These are phyloP conservation scores for Pelodiscus sinensis DNA, from an alignment of 2,113 vertebrate genomes.

Conservation along the genomic window DNA sequence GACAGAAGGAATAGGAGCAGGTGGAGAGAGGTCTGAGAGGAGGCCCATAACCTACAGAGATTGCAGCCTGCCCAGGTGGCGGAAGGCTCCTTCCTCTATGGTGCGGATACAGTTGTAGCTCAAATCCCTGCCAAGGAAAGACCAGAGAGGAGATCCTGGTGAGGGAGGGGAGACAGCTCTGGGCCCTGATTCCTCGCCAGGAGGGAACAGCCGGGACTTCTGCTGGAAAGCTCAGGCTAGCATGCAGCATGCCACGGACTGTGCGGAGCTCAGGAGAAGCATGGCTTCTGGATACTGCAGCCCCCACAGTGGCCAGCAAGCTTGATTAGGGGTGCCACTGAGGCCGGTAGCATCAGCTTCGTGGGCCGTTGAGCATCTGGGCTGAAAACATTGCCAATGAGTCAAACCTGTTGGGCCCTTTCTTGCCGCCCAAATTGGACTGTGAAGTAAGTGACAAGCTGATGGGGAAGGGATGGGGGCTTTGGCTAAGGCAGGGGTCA, in stretches of 20 bases:
- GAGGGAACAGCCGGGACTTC: neutral
- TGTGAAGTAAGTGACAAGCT: neutral
- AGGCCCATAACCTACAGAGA: neutral
- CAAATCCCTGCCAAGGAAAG: slow-evolving; percentile 14
- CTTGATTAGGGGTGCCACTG: neutral
- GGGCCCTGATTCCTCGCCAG: neutral
- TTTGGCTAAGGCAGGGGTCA: neutral
- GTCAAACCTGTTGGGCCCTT: neutral
- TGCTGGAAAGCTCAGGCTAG: neutral
- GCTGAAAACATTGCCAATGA: neutral
- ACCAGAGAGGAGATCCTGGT: neutral
- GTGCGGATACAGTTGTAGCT: slow-evolving; percentile 15
- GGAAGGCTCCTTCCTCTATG: neutral
- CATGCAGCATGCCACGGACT: neutral
- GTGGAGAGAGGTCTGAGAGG: neutral
- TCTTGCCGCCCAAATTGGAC: neutral
- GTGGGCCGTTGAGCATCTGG: neutral
- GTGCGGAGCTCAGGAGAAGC: neutral
- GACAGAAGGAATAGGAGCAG: neutral
- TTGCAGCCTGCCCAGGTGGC: neutral
- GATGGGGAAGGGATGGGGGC: no score
- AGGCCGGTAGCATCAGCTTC: neutral
- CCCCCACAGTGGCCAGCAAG: neutral
- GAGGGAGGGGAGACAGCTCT: neutral
- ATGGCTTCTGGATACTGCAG: neutral